A percentile compares a stretch with the other conserved stretches of the same genome.
These are phyloP conservation scores for Cyphomyrmex costatus DNA, from an alignment of 1,140 invertebrate genomes.

Conservation along the genomic window DNA sequence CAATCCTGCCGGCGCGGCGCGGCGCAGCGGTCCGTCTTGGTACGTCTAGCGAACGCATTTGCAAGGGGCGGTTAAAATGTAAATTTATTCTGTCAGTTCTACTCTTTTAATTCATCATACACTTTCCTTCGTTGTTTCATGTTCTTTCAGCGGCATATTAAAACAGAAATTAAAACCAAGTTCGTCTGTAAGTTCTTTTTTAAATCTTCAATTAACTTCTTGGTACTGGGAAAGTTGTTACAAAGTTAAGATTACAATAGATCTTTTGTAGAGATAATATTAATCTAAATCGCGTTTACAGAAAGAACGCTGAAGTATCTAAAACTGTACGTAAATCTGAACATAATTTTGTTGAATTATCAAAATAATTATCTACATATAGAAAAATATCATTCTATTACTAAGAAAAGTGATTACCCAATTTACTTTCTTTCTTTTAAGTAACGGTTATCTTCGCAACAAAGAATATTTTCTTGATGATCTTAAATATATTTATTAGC, in stretches of 20 bases:
- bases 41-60: neutral
- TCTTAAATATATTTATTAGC: too few species aligned
- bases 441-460: too few species aligned
- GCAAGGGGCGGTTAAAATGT: neutral
- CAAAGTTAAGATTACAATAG: neutral
- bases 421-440: too few species aligned
- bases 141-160: neutral
- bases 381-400: too few species aligned
- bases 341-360: too few species aligned
- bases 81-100: constrained; percentile 14
- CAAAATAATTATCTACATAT: too few species aligned
- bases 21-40: neutral
- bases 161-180: neutral
- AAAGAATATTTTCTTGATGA: too few species aligned
- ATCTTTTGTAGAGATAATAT: neutral
- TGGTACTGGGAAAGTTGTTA: neutral
- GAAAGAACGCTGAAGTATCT: too few species aligned
- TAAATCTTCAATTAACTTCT: constrained; percentile 2
- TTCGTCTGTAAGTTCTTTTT: neutral
- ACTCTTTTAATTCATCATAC: neutral
- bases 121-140: neutral
- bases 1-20: neutral
- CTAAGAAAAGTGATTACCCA: too few species aligned
- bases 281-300: neutral
- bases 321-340: too few species aligned